A percentile compares a stretch with the other conserved stretches of the same genome.
Conservation (phyloP, 1,140 invertebrate genomes). For the Zelostemma sp. region DNA sequence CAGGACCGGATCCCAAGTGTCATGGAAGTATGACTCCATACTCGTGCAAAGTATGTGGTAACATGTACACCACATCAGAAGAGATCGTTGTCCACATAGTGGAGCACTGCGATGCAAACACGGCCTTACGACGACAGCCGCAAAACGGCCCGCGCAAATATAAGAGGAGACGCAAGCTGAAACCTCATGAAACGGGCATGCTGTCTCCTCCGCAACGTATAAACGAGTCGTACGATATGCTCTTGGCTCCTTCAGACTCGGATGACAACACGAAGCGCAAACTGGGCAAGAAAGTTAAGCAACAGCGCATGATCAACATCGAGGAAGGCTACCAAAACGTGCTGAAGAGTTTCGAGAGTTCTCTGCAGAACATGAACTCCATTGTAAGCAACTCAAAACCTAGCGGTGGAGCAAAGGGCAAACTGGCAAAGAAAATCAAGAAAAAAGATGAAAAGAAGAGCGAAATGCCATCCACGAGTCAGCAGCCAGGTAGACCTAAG, state of each 20-base stretch:
- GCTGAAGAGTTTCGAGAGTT: slow-evolving; percentile 70
- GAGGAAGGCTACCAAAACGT: slow-evolving; percentile 69
- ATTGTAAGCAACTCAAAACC: slow-evolving; percentile 66
- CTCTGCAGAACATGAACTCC: slow-evolving; percentile 71
- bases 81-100: slow-evolving; percentile 85
- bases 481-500: slow-evolving; percentile 72
- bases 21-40: slow-evolving; percentile 73
- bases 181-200: slow-evolving; percentile 71
- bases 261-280: slow-evolving; percentile 69
- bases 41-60: slow-evolving; percentile 81
- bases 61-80: slow-evolving; percentile 76
- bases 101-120: slow-evolving; percentile 86
- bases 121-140: slow-evolving; percentile 81
- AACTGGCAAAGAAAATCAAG: slow-evolving; percentile 57
- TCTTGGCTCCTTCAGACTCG: slow-evolving; percentile 63
- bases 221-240: slow-evolving; percentile 65
- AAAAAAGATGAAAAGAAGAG: slow-evolving; percentile 65
- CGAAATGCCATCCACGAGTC: slow-evolving; percentile 47
- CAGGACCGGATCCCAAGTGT: slow-evolving; percentile 77
- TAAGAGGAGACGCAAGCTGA: slow-evolving; percentile 81
- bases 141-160: slow-evolving; percentile 83
- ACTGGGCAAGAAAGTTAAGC: slow-evolving; percentile 60
- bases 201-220: slow-evolving; percentile 57
- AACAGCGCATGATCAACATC: slow-evolving; percentile 62
- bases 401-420: slow-evolving; percentile 61